A percentile compares a stretch with the other conserved stretches of the same genome.
Evolutionary conservation across 2,797 vertebrate genomes (phyloP).

Genomic region (Ctenosaura bakeri): DNA sequence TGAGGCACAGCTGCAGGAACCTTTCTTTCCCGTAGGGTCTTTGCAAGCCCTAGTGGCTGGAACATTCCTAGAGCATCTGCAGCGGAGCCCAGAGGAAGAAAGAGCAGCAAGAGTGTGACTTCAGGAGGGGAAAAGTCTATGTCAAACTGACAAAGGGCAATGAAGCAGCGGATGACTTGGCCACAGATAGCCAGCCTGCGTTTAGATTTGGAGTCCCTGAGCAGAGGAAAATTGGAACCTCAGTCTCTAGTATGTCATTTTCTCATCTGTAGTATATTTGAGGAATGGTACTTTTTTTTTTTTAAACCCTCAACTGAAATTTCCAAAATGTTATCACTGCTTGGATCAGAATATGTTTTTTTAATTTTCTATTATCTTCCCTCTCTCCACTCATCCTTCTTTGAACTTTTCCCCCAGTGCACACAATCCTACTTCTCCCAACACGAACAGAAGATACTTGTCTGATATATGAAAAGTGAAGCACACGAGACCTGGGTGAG

Average conservation of each 20-base stretch:
- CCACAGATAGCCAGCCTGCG: neutral
- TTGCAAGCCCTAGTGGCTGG: neutral
- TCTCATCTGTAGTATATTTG: neutral
- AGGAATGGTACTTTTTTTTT: neutral
- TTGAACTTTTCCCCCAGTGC: neutral
- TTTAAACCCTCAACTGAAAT: neutral
- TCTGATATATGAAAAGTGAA: neutral
- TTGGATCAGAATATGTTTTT: neutral
- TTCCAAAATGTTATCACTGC: neutral
- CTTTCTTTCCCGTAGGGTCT: neutral
- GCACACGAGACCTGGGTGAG: neutral
- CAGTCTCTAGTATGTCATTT: neutral
- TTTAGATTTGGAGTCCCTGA: neutral
- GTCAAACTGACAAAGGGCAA: rapidly evolving
- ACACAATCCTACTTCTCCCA: neutral
- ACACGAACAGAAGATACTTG: neutral
- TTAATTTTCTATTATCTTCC: neutral
- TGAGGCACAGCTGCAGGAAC: neutral
- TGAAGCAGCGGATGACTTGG: neutral
- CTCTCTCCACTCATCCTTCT: neutral
- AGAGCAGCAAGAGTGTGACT: neutral
- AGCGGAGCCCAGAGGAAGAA: neutral
- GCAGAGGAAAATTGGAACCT: neutral
- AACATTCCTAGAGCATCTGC: conserved; percentile 17
- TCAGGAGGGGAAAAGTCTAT: neutral